These are phyloP conservation scores for Xenopus borealis DNA, from an alignment of 2,113 vertebrate genomes.

Conservation along the genomic window DNA sequence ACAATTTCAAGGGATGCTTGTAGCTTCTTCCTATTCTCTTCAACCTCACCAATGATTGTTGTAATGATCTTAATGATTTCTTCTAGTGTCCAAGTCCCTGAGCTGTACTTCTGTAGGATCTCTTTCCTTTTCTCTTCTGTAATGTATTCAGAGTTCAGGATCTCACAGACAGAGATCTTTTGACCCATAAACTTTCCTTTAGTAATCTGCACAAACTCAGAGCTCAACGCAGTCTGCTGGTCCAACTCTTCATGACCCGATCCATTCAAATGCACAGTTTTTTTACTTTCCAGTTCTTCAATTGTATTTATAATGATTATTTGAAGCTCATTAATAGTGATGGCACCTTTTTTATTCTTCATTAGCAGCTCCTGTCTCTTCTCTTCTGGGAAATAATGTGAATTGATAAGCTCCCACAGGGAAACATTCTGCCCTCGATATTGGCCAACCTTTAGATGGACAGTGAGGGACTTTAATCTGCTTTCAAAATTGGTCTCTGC, in stretches of 20 bases:
- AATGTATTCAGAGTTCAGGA: conserved; percentile 37
- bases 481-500: conserved; percentile 16
- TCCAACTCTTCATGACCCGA: not conserved
- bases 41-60: conserved; percentile 6
- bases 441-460: conserved; percentile 47
- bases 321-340: conserved; percentile 59
- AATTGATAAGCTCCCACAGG: conserved; percentile 66
- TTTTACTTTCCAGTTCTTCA: conserved; percentile 49
- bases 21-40: not conserved
- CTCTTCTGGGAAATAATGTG: conserved; percentile 62
- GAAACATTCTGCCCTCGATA: conserved; percentile 58
- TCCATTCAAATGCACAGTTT: not conserved
- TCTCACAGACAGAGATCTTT: conserved; percentile 41
- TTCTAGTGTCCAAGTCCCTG: conserved; percentile 44
- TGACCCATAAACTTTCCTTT: conserved; percentile 45
- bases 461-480: not conserved
- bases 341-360: conserved; percentile 48
- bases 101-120: conserved; percentile 59
- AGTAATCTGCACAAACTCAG: conserved; percentile 38
- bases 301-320: conserved; percentile 31
- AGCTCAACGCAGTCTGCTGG: conserved; percentile 46
- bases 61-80: conserved; percentile 43
- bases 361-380: conserved; percentile 59
- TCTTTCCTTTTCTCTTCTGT: conserved; percentile 54
- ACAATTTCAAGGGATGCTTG: too few relatives aligned